Conservation (phyloP, 1,140 invertebrate genomes). For the Nasonia longicornis region DNA sequence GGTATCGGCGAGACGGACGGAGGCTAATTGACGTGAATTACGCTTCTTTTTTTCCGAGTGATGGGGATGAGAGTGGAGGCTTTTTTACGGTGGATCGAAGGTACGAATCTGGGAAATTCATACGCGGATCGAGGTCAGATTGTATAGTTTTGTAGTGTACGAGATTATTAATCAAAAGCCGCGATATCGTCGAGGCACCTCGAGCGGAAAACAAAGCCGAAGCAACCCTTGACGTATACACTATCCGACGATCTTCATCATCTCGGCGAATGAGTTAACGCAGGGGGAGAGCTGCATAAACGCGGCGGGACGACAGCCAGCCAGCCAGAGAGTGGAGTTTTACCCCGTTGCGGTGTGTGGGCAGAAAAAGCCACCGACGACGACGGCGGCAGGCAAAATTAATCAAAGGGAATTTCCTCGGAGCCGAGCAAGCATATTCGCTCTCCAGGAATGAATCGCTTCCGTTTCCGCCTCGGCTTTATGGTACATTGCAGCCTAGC, state of each 20-base stretch:
- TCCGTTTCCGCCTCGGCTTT: slow-evolving; percentile 70
- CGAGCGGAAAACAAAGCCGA: not conserved
- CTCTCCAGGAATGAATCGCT: slow-evolving; percentile 69
- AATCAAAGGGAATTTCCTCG: slow-evolving; percentile 71
- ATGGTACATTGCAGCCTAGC: slow-evolving; percentile 70
- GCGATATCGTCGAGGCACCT: not conserved
- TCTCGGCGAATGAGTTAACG: not conserved
- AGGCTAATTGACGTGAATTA: not conserved
- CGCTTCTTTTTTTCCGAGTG: not conserved
- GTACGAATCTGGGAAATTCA: too few relatives aligned
- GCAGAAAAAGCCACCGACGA: not conserved
- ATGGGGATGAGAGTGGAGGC: too few relatives aligned
- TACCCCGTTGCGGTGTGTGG: not conserved
- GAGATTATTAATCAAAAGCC: too few relatives aligned
- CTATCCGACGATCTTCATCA: slow-evolving; percentile 1
- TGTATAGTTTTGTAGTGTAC: too few relatives aligned
- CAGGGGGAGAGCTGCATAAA: not conserved
- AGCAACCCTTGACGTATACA: not conserved
- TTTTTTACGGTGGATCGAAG: too few relatives aligned
- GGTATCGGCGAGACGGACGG: not conserved
- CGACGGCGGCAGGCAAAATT: slow-evolving; percentile 58
- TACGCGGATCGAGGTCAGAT: too few relatives aligned
- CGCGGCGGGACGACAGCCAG: not conserved
- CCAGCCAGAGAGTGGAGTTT: not conserved
- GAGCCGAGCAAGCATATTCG: slow-evolving; percentile 70